Base-by-base conservation (phyloP, 2,888 invertebrate genomes). In the Pelosia muscerda region DNA sequence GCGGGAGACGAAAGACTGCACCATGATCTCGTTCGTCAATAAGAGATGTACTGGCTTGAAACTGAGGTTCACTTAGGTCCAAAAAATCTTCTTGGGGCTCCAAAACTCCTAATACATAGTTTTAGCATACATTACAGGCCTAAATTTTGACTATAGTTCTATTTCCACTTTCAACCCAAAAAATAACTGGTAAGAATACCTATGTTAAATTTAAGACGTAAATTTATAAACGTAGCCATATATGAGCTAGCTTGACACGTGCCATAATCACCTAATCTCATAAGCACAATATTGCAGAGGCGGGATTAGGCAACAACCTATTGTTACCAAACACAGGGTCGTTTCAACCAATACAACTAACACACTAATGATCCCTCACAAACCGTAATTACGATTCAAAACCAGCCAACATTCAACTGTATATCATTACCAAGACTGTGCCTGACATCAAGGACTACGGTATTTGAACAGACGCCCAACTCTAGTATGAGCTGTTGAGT, bases 361-460 rank as follows among this genome's bases (percentile, higher is more conserved):
- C 26, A 26, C 55, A 23, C 25, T 55, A 49, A 42, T 42, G 26
- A 62, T 62, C n/a, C 19, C 11, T 8, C 11, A 49, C 25, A 62
- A 62, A 62, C n/a, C 31, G 13, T 31, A 59, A 59, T 34, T n/a
- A 59, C n/a, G 22, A 13, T 34, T 13, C 15, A 22, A 34, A 38
- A 59, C 22, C 38, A 23, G 19, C 28, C 59, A 13, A 28, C 13
- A 53, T 49, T 22, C 49, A 62, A 62, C 22, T 42, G 28, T 61
- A 62, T 26, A 62, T 49, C n/a, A 62, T 28, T 62, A 62, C 28
- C 4, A 49, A 62, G 28, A 42, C 61, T 62, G 61, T 13, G 22
- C 26, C 49, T 62, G 61, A 62, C 61, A 8, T 62, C n/a, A 53
- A 62, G 49, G 61, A 8, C 49, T n/a, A 10, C 38, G 26, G 42